Evolutionary conservation across 2,797 vertebrate species (phyloP).

Genomic region (Threskiornis aethiopicus): DNA sequence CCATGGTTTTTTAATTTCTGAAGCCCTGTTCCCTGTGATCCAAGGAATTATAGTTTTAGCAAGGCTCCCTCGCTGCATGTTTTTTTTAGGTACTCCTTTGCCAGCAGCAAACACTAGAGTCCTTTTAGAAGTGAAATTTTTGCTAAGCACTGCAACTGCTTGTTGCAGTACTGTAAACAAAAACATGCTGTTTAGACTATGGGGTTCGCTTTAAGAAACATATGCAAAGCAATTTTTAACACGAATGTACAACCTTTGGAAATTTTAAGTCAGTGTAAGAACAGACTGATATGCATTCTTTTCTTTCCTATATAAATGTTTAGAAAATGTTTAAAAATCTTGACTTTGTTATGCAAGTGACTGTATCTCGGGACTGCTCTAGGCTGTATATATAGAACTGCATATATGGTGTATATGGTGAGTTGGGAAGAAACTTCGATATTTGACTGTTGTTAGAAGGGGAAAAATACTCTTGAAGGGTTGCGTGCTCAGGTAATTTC

Average conservation of each 20-base stretch:
- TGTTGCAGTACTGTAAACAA: background rate
- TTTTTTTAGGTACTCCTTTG: background rate
- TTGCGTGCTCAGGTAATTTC: background rate
- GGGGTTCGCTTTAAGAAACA: background rate
- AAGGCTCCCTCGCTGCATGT: background rate
- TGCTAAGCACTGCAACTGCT: background rate
- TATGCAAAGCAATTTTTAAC: background rate
- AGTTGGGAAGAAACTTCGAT: background rate
- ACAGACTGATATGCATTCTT: background rate
- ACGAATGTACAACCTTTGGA: background rate
- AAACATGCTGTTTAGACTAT: background rate
- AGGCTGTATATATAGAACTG: accelerated
- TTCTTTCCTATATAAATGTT: background rate
- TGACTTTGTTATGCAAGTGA: background rate
- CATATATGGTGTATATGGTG: background rate
- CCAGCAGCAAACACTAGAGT: background rate
- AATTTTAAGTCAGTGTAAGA: background rate
- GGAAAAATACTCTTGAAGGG: background rate
- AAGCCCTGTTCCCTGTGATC: background rate
- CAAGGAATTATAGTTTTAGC: background rate
- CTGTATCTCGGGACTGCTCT: background rate
- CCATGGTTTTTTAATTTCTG: background rate
- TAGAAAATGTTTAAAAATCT: background rate
- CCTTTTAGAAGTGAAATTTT: background rate
- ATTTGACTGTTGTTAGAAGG: background rate